Evolutionary conservation across 1,140 invertebrate species (phyloP), one percentile per base, ranked within the genome.

Genomic region (Heterodera schachtii): DNA sequence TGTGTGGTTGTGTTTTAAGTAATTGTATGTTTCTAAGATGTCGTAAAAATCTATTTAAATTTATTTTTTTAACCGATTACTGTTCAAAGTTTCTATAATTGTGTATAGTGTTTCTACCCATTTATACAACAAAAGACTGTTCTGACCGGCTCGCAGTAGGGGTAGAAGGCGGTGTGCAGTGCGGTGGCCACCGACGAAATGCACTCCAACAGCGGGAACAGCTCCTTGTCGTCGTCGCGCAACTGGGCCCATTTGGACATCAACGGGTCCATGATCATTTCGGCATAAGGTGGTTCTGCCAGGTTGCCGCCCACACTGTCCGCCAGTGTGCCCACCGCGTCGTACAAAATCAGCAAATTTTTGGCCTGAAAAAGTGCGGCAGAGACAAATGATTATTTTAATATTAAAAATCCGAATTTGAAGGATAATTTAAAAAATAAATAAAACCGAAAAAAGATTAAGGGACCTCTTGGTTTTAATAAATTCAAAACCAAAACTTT

Each of bases 171-270:
- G 41, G 94, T 94, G 91, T 97, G 95, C 64, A 99, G 91, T 4
- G 97, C 97, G 75, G 96, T 98, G 0, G 97, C 97, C 64, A 99
- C 95, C 90, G 96, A 97, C 3, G 96, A 98, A 71, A 99, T 91
- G 91, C 97, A 99, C 93, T 96, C 97, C 69, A 99, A 92, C 67
- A 99, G 91, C 11, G 97, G 97, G 91, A 99, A 99, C 0, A 99
- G 91, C 92, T 99, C 97, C 90, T 98, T 98, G 73, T 99, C 97
- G 90, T 99, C 97, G 91, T 99, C 96, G 91, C 97, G 97, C 3
- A 99, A 90, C 43, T 95, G 93, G 91, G 98, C 98, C 97, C 97
- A 99, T 90, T 99, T 99, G 75, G 95, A 94, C 86, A 99, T 98
- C 6, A 99, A 92, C 2, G 97, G 97, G 41, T 97, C 96, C 97